A percentile compares a stretch with the other conserved stretches of the same genome.
Conservation (phyloP, 2,113 vertebrate species). For the Pteronura brasiliensis region DNA sequence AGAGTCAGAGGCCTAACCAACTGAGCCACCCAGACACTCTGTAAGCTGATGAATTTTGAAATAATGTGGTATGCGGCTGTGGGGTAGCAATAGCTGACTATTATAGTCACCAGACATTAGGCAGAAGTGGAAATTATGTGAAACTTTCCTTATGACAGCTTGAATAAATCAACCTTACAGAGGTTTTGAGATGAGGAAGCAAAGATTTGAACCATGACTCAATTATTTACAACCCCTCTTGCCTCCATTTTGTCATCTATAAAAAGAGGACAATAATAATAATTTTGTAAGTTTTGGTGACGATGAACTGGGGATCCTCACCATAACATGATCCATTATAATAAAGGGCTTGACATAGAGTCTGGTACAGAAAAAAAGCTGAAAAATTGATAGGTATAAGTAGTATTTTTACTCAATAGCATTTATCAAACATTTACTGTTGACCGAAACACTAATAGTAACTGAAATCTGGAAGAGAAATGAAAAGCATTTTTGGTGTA, state of each 20-base stretch:
- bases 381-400: not conserved
- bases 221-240: not conserved
- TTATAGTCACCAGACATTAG: not conserved
- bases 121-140: not conserved
- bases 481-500: not conserved
- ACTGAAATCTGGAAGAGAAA: conserved; percentile 4
- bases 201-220: not conserved
- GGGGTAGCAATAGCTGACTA: not conserved
- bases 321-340: not conserved
- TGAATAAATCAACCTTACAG: not conserved
- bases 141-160: not conserved
- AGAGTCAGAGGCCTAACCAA: not conserved
- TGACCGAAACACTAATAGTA: not conserved
- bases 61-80: not conserved
- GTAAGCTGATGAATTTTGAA: not conserved
- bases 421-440: not conserved
- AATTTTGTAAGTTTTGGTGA: not conserved
- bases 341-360: not conserved
- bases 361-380: not conserved
- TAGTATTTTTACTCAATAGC: not conserved
- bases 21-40: not conserved
- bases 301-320: not conserved
- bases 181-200: not conserved
- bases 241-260: not conserved
- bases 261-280: not conserved